A percentile compares a stretch with the other conserved stretches of the same genome.
Evolutionary conservation across 2,888 invertebrate genomes (phyloP).

Genomic region (Cephus pulcher): DNA sequence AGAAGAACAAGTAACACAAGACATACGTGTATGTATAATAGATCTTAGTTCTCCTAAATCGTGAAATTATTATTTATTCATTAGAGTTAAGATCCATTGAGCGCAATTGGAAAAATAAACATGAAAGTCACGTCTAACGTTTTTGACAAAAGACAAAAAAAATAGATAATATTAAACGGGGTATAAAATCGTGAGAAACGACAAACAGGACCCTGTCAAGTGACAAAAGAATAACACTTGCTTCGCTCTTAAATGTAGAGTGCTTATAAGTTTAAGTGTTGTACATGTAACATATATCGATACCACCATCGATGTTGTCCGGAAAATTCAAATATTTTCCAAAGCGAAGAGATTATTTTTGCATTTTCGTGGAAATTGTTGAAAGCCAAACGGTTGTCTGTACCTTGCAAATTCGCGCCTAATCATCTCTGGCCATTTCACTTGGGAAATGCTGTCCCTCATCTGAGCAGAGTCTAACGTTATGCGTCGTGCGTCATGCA

Average conservation of each 20-base stretch:
- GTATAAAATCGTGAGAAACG: neutral
- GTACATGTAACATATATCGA: neutral
- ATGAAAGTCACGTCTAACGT: neutral
- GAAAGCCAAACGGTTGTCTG: neutral
- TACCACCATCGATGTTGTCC: neutral
- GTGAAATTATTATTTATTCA: neutral
- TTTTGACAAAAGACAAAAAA: neutral
- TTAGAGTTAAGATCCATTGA: neutral
- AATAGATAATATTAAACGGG: neutral
- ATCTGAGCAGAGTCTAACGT: neutral
- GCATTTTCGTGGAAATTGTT: neutral
- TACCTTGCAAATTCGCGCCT: neutral
- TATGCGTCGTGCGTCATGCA: neutral
- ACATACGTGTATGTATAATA: neutral
- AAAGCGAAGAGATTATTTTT: neutral
- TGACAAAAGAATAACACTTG: neutral
- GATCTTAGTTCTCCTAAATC: neutral
- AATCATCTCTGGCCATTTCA: neutral
- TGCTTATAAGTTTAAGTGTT: neutral
- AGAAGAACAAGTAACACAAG: slow-evolving; percentile 65
- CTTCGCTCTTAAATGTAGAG: neutral
- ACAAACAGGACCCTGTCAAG: neutral
- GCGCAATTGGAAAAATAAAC: neutral
- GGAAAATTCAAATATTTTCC: neutral
- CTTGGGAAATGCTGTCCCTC: neutral